Conservation (phyloP, 2,113 vertebrate genomes). For the Antennarius striatus region DNA sequence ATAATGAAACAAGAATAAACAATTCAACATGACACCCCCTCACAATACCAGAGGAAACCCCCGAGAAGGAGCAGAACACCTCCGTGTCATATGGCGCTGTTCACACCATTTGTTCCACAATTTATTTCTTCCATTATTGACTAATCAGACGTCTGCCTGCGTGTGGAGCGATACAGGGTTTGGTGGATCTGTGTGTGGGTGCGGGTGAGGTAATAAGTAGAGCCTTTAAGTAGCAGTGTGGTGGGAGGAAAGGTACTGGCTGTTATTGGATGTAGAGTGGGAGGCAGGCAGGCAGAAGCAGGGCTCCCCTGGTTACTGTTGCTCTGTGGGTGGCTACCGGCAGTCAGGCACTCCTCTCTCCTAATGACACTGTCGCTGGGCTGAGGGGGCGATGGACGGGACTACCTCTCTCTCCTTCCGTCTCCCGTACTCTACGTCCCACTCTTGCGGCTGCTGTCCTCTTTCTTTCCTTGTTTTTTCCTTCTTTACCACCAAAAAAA, state of each 20-base stretch:
- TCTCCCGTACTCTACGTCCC: constrained; percentile 19
- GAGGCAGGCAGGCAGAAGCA: constrained; percentile 67
- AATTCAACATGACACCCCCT: constrained; percentile 33
- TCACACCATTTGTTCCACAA: constrained; percentile 49
- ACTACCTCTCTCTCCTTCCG: constrained; percentile 55
- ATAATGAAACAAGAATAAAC: constrained; percentile 22
- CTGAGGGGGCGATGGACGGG: constrained; percentile 71
- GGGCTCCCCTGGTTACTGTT: constrained; percentile 79
- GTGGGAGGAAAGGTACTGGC: constrained; percentile 71
- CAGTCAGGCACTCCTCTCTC: constrained; percentile 67
- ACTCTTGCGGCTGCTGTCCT: constrained; percentile 48
- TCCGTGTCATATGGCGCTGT: constrained; percentile 31
- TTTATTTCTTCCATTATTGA: constrained; percentile 55
- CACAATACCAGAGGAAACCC: constrained; percentile 59
- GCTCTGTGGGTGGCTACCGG: constrained; percentile 70
- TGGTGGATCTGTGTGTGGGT: constrained; percentile 35
- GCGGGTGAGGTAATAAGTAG: constrained; percentile 66
- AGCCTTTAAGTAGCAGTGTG: constrained; percentile 61
- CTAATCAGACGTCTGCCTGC: constrained; percentile 57
- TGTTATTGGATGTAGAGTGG: constrained; percentile 72
- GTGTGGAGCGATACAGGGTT: constrained; percentile 39
- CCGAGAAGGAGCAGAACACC: constrained; percentile 43
- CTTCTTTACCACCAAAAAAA: constrained; percentile 37
- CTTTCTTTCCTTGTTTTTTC: background rate
- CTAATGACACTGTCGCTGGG: constrained; percentile 58